Conservation (phyloP, 2,797 vertebrate species). For the Sebastes kiyomatsui region DNA sequence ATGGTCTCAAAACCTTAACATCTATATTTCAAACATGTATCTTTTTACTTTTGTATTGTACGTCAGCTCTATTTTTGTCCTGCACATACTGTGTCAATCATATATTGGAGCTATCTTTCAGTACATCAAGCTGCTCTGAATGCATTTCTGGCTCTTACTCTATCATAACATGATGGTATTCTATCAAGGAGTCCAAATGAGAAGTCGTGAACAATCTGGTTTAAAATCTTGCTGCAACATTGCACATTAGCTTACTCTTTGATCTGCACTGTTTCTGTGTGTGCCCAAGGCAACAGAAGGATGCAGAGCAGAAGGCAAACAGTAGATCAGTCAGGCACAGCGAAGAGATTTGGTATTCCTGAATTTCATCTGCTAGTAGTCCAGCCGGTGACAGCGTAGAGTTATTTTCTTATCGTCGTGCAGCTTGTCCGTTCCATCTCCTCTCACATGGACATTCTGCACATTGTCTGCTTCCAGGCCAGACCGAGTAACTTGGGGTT, state of each 20-base stretch:
- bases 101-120: not conserved
- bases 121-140: not conserved
- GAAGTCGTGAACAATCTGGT: slow-evolving; percentile 65
- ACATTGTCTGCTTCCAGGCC: slow-evolving; percentile 6
- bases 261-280: slow-evolving; percentile 49
- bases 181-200: slow-evolving; percentile 39
- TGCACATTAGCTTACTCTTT: slow-evolving; percentile 51
- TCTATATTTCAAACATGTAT: not conserved
- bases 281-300: slow-evolving; percentile 46
- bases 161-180: slow-evolving; percentile 27
- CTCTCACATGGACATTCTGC: slow-evolving; percentile 21
- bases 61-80: not conserved
- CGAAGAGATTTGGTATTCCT: slow-evolving; percentile 57
- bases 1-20: slow-evolving; percentile 1
- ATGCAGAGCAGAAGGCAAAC: slow-evolving; percentile 56
- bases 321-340: slow-evolving; percentile 42
- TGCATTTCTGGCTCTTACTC: slow-evolving; percentile 17
- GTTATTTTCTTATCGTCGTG: slow-evolving; percentile 16
- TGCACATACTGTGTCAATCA: not conserved
- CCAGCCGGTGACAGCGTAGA: slow-evolving; percentile 21
- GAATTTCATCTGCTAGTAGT: slow-evolving; percentile 43
- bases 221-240: slow-evolving; percentile 64
- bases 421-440: slow-evolving; percentile 37
- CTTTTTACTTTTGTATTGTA: not conserved
- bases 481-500: slow-evolving; percentile 11